A percentile compares a stretch with the other conserved stretches of the same genome.
phyloP scores from a whole-genome alignment of 2,888 invertebrate genomes.

The Metacarcinus magister region DNA sequence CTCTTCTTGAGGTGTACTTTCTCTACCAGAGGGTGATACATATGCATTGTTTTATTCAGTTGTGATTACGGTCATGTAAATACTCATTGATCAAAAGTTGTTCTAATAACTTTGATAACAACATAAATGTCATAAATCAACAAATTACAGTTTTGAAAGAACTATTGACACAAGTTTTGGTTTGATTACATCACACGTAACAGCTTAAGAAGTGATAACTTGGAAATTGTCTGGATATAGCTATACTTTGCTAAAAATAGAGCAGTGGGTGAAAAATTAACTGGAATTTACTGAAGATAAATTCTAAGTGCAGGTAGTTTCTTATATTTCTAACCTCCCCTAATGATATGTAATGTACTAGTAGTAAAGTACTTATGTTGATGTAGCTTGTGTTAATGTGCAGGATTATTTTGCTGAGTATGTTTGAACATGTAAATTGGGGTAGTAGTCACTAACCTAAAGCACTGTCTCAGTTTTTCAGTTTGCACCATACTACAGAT shows the following conservation, averaged over 20 bases:
- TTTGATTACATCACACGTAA: background rate
- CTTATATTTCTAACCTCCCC: background rate
- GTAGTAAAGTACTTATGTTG: background rate
- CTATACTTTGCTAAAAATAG: background rate
- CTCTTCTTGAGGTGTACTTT: background rate
- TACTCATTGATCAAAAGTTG: background rate
- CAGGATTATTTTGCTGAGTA: background rate
- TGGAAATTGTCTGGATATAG: background rate
- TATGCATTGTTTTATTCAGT: background rate
- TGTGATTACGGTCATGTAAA: background rate
- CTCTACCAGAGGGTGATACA: background rate
- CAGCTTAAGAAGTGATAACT: background rate
- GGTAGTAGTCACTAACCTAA: background rate
- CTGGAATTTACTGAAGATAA: background rate
- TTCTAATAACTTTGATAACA: background rate
- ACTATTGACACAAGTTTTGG: background rate
- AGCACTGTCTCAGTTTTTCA: background rate
- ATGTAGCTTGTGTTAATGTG: background rate
- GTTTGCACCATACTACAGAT: background rate
- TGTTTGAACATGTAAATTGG: background rate
- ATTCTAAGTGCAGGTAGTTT: background rate
- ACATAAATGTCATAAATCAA: background rate
- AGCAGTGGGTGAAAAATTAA: background rate
- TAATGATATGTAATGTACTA: background rate
- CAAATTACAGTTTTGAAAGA: background rate